Evolutionary conservation across 2,888 invertebrate species (phyloP), one percentile per base, ranked within the genome.

Genomic region (Odontomyia ornata): DNA sequence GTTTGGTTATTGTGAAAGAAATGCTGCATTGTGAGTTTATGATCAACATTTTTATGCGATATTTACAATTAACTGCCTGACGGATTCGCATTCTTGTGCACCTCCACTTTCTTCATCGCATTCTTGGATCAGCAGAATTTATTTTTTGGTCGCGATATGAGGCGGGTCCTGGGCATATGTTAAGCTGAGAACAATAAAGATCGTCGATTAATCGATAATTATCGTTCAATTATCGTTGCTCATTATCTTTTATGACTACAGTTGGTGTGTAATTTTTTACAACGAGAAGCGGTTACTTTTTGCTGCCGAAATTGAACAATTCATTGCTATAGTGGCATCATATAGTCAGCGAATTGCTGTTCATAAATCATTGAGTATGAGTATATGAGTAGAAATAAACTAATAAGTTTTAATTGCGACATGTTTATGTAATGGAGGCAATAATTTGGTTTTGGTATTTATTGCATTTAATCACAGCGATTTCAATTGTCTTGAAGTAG

Each of bases 151-250:
- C 60, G 60, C 60, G 18, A 21, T 13, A 30, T 25, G 25, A 36
- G 73, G 57, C 36, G 73, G 57, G 60, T 60, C 23, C 69, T 46
- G 69, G n/a, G 69, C 69, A 69, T 69, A 73, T 60, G 57, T 60
- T 73, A 60, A 73, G 28, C 57, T 60, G 73, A 57, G 57, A 73
- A 73, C 73, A 73, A 73, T 73, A 57, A 46, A 57, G 73, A 73
- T 73, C 73, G 60, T 18, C 36, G 73, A 73, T 73, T 73, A 73
- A 60, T 36, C 57, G 73, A 73, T 73, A 60, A 73, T 73, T 73
- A 57, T 57, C 73, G 23, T 36, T 15, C 57, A 73, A 73, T 72
- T 60, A 73, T 73, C 73, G 57, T 73, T 36, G 18, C 57, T 60
- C 57, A 73, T 73, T 73, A 73, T 73, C 57, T 60, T 36, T 69